Conservation (phyloP, 2,888 invertebrate genomes). For the Digitonthophagus gazella region DNA sequence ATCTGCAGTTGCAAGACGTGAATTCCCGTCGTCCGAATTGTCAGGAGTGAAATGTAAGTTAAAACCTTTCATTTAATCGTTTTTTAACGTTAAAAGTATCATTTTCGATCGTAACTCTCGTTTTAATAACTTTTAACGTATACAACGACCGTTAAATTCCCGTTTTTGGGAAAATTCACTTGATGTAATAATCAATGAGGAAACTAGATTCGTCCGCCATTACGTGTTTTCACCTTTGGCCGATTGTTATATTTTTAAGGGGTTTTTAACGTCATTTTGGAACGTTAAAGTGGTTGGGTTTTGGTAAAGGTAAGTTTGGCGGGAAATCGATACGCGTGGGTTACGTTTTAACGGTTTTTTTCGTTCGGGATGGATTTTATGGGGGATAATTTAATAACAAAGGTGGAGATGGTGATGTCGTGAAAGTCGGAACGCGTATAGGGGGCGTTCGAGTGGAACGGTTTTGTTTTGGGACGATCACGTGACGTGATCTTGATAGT, state of each 20-base stretch:
- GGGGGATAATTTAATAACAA: not conserved
- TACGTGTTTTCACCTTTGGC: conserved; percentile 31
- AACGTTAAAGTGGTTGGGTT: too few relatives aligned
- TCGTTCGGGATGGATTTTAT: not conserved
- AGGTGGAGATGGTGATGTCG: not conserved
- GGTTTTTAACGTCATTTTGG: too few relatives aligned
- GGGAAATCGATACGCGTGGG: too few relatives aligned
- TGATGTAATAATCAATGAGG: conserved; percentile 20
- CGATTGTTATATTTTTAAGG: conserved; percentile 8
- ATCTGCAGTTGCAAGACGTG: not conserved
- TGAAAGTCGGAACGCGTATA: not conserved
- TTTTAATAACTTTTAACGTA: not conserved
- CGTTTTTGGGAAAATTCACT: not conserved
- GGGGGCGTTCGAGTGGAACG: not conserved
- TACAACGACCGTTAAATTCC: not conserved
- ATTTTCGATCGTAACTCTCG: not conserved
- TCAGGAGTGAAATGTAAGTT: conserved; percentile 25
- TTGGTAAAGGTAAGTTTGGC: too few relatives aligned
- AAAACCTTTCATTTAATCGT: conserved; percentile 3
- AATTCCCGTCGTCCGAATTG: not conserved
- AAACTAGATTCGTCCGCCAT: conserved; percentile 31
- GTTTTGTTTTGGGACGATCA: not conserved
- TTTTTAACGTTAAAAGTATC: not conserved
- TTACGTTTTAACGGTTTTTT: not conserved
- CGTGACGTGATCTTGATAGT: not conserved